Evolutionary conservation across 2,888 invertebrate species (phyloP), one percentile per base, ranked within the genome.

Genomic region (Drosophila acutilabella): DNA sequence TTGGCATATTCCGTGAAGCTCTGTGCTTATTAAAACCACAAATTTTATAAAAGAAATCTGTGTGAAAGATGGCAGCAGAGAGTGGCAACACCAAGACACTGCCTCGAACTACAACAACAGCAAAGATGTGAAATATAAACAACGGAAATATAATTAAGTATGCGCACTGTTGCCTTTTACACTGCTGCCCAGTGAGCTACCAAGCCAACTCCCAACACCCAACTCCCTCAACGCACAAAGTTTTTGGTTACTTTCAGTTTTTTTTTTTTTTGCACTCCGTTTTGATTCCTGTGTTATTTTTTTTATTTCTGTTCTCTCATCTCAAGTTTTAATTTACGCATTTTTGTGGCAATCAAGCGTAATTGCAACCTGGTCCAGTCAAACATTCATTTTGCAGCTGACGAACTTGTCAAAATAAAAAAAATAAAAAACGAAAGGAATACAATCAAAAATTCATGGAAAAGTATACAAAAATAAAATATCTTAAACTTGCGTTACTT

Each of bases 121-220:
- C 56, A 64, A 66, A 41, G 58, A 1, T 53, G 23, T 47, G 65
- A 59, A 74, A 74, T 70, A 74, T 82, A 82, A 83, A 87, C 79
- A 82, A 79, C 68, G 66, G 68, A 71, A 85, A 82, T 82, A 82
- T 86, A 88, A 83, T 83, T 88, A 88, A 86, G 88, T 82, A 88
- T 83, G 71, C 88, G 88, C 69, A 86, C 80, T 80, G 86, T 82
- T 86, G 88, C 68, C 79, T 74, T 88, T 82, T 67, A 51, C 67
- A 36, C 44, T 51, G 61, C 53, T 33, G 50, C 62, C 20, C 30
- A 26, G 58, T 38, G 53, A 50, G 51, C 26, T 26, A 14, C 54
- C 54, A 64, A 65, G 30, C 2, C 8, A 30, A 30, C 30, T 30
- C 30, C 20, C 60, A 30, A 30, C 30, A 1, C 30, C 20, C 60